These are phyloP conservation scores for Ophioninae sp. DNA, from an alignment of 2,888 invertebrate species.

Conservation along the genomic window DNA sequence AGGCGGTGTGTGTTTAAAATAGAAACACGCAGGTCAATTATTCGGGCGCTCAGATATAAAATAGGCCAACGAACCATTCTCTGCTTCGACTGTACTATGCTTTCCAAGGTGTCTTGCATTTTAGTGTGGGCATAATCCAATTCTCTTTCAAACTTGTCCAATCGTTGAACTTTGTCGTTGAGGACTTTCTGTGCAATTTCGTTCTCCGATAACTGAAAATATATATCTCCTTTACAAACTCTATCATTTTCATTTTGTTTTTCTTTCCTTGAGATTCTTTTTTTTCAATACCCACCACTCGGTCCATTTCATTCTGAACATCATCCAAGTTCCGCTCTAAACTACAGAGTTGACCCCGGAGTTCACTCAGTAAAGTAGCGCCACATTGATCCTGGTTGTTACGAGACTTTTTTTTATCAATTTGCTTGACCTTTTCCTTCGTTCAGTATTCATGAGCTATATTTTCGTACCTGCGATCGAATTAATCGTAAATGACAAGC, in stretches of 20 bases:
- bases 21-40: slow-evolving; percentile 34
- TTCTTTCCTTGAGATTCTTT: not conserved
- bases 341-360: slow-evolving; percentile 68
- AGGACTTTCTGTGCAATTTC: slow-evolving; percentile 70
- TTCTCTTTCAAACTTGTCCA: slow-evolving; percentile 75
- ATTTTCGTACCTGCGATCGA: slow-evolving; percentile 67
- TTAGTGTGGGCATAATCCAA: slow-evolving; percentile 75
- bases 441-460: not conserved
- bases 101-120: slow-evolving; percentile 76
- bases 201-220: slow-evolving; percentile 71
- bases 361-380: slow-evolving; percentile 66
- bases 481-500: slow-evolving; percentile 69
- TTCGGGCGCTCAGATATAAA: slow-evolving; percentile 34
- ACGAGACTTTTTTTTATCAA: slow-evolving; percentile 47
- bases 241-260: not conserved
- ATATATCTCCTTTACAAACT: not conserved
- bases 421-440: slow-evolving; percentile 34
- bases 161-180: slow-evolving; percentile 68
- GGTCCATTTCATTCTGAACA: slow-evolving; percentile 71
- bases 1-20: slow-evolving; percentile 42
- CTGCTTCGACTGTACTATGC: slow-evolving; percentile 66
- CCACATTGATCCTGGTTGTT: slow-evolving; percentile 56
- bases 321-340: slow-evolving; percentile 71
- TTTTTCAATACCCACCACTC: slow-evolving; percentile 70
- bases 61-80: slow-evolving; percentile 54